Evolutionary conservation across 1,140 invertebrate species (phyloP).

Genomic region (Macrobrachium rosenbergii): DNA sequence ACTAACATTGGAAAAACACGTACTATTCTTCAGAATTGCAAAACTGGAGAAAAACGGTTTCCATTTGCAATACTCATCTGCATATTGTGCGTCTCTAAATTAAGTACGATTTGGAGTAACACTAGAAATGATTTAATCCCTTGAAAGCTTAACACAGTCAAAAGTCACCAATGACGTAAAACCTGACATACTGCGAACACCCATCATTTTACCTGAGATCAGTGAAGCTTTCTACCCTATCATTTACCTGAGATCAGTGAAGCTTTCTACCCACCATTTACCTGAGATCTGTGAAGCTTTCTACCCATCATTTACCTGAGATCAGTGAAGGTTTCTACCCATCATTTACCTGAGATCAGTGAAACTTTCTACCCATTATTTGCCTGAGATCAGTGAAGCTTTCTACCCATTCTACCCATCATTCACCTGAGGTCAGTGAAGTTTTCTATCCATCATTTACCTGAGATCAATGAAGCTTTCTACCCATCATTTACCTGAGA

Average conservation of each 20-base stretch:
- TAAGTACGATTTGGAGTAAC: too few relatives aligned
- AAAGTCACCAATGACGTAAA: neutral
- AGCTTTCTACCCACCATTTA: constrained; percentile 76
- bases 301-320: constrained; percentile 73
- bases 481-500: constrained; percentile 72
- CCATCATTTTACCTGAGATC: constrained; percentile 74
- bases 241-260: constrained; percentile 76
- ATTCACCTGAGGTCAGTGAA: constrained; percentile 77
- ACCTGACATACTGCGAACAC: neutral
- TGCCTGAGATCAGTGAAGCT: constrained; percentile 79
- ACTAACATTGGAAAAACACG: too few relatives aligned
- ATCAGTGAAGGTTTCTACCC: constrained; percentile 84
- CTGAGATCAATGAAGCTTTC: constrained; percentile 81
- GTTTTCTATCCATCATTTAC: constrained; percentile 76
- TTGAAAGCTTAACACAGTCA: neutral
- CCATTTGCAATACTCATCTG: too few relatives aligned
- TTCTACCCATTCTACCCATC: too few relatives aligned
- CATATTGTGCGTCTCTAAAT: too few relatives aligned
- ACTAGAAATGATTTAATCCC: too few relatives aligned
- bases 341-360: constrained; percentile 74
- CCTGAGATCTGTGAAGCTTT: constrained; percentile 80
- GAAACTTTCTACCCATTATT: constrained; percentile 78
- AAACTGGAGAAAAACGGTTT: too few relatives aligned
- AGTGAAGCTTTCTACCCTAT: constrained; percentile 79
- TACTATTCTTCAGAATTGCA: too few relatives aligned